These are phyloP conservation scores for Iphiclides podalirius DNA, from an alignment of 2,888 invertebrate species.

Conservation along the genomic window DNA sequence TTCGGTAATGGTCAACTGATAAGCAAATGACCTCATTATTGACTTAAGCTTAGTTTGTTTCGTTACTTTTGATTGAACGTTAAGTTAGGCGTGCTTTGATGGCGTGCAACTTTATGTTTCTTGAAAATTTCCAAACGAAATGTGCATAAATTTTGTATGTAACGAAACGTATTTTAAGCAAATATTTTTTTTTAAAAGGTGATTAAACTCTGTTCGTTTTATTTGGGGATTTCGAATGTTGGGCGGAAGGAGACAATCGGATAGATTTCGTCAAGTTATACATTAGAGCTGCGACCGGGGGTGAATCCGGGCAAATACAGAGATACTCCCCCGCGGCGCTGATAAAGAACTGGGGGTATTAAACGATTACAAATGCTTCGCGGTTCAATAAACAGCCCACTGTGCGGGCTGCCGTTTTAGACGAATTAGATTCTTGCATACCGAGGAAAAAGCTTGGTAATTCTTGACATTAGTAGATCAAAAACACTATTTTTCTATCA, in stretches of 20 bases:
- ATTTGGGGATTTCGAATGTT: constrained; percentile 10
- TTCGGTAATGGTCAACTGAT: constrained; percentile 80
- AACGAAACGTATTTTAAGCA: too few relatives aligned
- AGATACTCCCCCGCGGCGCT: constrained; percentile 58
- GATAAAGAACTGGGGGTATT: constrained; percentile 81
- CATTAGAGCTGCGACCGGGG: constrained; percentile 53
- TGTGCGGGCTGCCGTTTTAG: constrained; percentile 58
- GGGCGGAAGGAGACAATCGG: constrained; percentile 51
- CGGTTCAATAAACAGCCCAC: constrained; percentile 76
- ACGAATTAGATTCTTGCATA: constrained; percentile 56
- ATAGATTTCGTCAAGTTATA: constrained; percentile 68
- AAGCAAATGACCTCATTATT: constrained; percentile 78
- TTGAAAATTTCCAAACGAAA: neutral
- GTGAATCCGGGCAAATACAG: constrained; percentile 49
- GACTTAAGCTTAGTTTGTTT: constrained; percentile 67
- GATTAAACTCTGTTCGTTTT: neutral
- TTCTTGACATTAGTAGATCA: too few relatives aligned
- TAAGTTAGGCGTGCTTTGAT: neutral
- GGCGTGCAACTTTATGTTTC: constrained; percentile 11
- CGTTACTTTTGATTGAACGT: constrained; percentile 45
- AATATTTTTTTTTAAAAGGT: too few relatives aligned
- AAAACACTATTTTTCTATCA: too few relatives aligned
- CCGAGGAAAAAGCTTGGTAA: constrained; percentile 24
- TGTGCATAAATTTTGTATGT: too few relatives aligned
- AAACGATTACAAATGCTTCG: constrained; percentile 80